A percentile compares a stretch with the other conserved stretches of the same genome.
phyloP scores from a whole-genome alignment of 2,888 invertebrate species.

The Argyresthia goedartella region DNA sequence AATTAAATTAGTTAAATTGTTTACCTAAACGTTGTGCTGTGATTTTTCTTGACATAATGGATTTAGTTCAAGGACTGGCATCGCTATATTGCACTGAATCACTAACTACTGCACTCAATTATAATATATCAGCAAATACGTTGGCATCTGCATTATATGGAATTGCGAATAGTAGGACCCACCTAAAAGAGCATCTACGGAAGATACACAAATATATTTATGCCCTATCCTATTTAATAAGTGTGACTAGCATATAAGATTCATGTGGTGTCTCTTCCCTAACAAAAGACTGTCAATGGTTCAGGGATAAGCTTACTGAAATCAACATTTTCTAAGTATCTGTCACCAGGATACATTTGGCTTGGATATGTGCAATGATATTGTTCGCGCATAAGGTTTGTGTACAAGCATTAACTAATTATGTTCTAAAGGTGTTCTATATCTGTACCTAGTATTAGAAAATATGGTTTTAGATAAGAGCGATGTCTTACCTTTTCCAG shows the following conservation, averaged over 20 bases:
- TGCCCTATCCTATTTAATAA: neutral
- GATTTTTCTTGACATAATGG: too few species aligned
- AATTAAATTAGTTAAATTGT: too few species aligned
- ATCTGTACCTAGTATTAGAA: too few species aligned
- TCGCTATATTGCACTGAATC: too few species aligned
- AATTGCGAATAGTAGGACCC: constrained; percentile 37
- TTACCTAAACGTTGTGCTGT: too few species aligned
- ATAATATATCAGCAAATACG: too few species aligned
- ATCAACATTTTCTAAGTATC: neutral
- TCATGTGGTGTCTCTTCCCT: neutral
- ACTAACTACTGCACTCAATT: too few species aligned
- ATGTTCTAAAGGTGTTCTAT: too few species aligned
- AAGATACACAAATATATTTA: neutral
- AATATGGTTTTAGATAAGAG: neutral
- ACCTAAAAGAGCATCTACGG: constrained; percentile 25
- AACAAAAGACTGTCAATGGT: neutral
- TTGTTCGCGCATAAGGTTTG: neutral
- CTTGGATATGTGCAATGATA: neutral
- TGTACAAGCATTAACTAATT: neutral
- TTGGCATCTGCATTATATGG: constrained; percentile 19
- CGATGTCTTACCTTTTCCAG: neutral
- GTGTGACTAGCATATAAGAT: neutral
- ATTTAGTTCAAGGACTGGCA: too few species aligned
- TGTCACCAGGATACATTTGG: neutral
- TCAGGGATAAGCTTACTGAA: neutral